phyloP scores from a whole-genome alignment of 2,797 vertebrate genomes.

The Myiothlypis coronata region DNA sequence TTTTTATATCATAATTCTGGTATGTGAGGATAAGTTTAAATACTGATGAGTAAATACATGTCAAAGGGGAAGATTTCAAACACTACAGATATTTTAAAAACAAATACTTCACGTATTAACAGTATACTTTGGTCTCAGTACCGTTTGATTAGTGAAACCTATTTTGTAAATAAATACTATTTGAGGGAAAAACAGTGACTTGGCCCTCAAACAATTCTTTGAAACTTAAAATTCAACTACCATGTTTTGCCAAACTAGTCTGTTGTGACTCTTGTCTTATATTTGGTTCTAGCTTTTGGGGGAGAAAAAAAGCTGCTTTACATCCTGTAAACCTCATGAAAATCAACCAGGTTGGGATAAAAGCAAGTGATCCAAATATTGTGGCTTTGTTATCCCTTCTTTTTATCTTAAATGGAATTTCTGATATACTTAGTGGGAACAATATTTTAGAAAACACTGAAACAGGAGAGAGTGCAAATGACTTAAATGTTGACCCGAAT shows the following conservation, averaged over 20 bases:
- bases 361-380: background rate
- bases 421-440: background rate
- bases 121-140: background rate
- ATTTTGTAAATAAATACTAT: background rate
- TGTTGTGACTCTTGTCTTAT: background rate
- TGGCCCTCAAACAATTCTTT: background rate
- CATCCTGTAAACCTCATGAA: background rate
- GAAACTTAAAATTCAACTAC: background rate
- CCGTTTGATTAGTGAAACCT: background rate
- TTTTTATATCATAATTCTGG: background rate
- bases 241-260: background rate
- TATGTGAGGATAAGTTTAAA: background rate
- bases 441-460: background rate
- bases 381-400: background rate
- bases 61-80: background rate
- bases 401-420: background rate
- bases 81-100: background rate
- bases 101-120: background rate
- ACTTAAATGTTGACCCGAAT: background rate
- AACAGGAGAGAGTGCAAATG: background rate
- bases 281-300: background rate
- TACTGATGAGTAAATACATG: background rate
- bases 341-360: background rate
- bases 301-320: background rate
- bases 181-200: background rate